Evolutionary conservation across 2,797 vertebrate species (phyloP).

Genomic region (Argyrosomus regius): DNA sequence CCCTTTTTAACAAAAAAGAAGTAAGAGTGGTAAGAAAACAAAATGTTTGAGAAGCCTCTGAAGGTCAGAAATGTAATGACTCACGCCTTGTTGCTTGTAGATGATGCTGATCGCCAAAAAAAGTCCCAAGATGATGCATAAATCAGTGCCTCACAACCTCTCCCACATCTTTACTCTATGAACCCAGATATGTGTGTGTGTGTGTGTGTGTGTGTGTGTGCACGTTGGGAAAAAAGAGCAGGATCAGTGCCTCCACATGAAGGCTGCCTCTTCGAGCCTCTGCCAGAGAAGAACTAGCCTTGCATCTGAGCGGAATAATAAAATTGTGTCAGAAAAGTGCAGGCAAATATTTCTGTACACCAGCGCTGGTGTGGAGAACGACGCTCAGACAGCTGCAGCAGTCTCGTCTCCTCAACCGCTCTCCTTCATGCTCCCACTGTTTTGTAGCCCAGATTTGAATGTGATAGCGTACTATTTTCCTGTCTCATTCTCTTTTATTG

Average conservation of each 20-base stretch:
- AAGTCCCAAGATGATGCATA: conserved; percentile 37
- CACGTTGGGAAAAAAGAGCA: conserved; percentile 12
- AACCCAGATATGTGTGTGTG: conserved; percentile 34
- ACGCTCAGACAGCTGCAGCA: conserved; percentile 45
- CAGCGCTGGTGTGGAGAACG: conserved; percentile 23
- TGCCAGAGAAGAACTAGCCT: conserved; percentile 51
- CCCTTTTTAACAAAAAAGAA: background rate
- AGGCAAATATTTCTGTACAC: conserved; percentile 65
- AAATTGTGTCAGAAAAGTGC: conserved; percentile 68
- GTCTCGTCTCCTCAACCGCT: conserved; percentile 24
- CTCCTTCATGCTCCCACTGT: conserved; percentile 7
- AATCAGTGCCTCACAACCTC: conserved; percentile 45
- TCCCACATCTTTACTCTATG: conserved; percentile 48
- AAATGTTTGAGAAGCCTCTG: background rate
- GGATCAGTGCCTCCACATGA: conserved; percentile 67
- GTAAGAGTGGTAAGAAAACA: background rate
- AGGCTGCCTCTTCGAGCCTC: conserved; percentile 58
- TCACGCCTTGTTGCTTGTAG: conserved; percentile 6
- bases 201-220: background rate
- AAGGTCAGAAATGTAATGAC: conserved; percentile 33
- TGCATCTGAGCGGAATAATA: conserved; percentile 72
- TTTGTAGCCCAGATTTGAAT: conserved; percentile 45
- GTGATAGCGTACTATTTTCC: conserved; percentile 23
- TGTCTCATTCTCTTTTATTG: conserved; percentile 44
- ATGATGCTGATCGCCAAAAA: conserved; percentile 36